A percentile compares a stretch with the other conserved stretches of the same genome.
phyloP scores from a whole-genome alignment of 2,888 invertebrate species.

The Phortica magna region DNA sequence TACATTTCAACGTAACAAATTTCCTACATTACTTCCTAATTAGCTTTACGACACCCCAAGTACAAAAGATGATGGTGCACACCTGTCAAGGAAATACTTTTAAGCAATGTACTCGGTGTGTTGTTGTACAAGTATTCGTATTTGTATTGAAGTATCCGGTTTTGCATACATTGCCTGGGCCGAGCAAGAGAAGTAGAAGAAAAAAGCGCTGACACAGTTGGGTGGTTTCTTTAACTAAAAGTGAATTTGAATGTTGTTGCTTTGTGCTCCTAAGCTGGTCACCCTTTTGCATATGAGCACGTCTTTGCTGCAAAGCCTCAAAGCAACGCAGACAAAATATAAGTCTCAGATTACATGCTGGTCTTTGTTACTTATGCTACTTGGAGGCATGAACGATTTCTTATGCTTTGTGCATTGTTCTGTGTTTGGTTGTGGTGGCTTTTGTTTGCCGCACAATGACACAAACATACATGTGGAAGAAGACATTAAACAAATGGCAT shows the following conservation, averaged over 20 bases:
- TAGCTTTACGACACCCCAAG: conserved; percentile 13
- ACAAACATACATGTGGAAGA: neutral
- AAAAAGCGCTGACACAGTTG: neutral
- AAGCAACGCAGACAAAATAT: conserved; percentile 22
- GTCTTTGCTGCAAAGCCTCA: neutral
- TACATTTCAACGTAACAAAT: neutral
- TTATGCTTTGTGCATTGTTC: neutral
- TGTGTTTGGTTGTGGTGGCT: neutral
- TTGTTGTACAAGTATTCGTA: neutral
- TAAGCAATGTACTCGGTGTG: neutral
- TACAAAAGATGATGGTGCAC: neutral
- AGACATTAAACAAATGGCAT: neutral
- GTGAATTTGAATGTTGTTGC: neutral
- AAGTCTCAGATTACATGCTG: conserved; percentile 66
- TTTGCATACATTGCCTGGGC: neutral
- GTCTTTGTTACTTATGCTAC: conserved; percentile 27
- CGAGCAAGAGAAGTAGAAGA: neutral
- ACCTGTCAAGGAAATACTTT: conserved; percentile 25
- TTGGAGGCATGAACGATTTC: neutral
- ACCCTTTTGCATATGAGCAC: neutral
- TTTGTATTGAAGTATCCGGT: conserved; percentile 22
- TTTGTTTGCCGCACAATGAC: conserved; percentile 1
- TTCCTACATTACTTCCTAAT: conserved; percentile 16
- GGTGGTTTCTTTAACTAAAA: conserved; percentile 2
- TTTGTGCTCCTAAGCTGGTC: conserved; percentile 5